These are phyloP conservation scores for Embiotoca jacksoni DNA, from an alignment of 2,113 vertebrate species.

Conservation along the genomic window DNA sequence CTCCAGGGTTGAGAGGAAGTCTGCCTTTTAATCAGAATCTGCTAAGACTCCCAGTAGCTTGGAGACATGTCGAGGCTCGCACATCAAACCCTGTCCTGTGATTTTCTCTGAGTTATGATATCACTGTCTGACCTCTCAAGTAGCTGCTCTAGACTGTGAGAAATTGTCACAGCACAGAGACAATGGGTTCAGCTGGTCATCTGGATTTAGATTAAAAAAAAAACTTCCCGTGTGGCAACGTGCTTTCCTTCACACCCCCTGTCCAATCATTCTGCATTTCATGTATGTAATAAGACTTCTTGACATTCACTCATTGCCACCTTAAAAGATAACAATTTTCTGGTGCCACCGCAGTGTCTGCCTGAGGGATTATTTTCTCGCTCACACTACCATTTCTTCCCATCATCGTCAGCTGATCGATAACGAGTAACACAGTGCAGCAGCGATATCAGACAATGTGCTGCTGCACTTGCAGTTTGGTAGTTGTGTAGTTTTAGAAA, in stretches of 20 bases:
- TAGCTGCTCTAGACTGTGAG: conserved; percentile 31
- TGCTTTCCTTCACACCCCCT: not conserved
- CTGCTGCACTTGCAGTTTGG: no score
- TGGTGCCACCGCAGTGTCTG: not conserved
- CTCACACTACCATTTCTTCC: not conserved
- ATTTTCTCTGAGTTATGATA: conserved; percentile 54
- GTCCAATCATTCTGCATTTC: conserved; percentile 9
- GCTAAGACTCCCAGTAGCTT: conserved; percentile 42
- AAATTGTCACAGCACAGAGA: conserved; percentile 15
- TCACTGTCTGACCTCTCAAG: conserved; percentile 47
- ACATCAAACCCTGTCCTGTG: conserved; percentile 16
- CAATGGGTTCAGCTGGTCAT: conserved; percentile 24
- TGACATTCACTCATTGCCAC: conserved; percentile 19
- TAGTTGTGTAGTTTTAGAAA: not conserved
- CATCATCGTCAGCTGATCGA: conserved; percentile 25
- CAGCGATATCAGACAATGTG: not conserved
- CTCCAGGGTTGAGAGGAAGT: conserved; percentile 55
- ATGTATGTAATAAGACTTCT: not conserved
- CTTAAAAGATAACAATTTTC: conserved; percentile 24
- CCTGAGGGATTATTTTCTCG: not conserved
- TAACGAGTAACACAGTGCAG: conserved; percentile 2
- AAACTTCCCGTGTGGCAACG: not conserved
- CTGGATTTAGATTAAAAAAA: conserved; percentile 9
- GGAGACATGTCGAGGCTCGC: conserved; percentile 27
- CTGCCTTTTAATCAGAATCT: conserved; percentile 64